Evolutionary conservation across 2,888 invertebrate genomes (phyloP), one percentile per base, ranked within the genome.

Genomic region (Nomada lathburiana): DNA sequence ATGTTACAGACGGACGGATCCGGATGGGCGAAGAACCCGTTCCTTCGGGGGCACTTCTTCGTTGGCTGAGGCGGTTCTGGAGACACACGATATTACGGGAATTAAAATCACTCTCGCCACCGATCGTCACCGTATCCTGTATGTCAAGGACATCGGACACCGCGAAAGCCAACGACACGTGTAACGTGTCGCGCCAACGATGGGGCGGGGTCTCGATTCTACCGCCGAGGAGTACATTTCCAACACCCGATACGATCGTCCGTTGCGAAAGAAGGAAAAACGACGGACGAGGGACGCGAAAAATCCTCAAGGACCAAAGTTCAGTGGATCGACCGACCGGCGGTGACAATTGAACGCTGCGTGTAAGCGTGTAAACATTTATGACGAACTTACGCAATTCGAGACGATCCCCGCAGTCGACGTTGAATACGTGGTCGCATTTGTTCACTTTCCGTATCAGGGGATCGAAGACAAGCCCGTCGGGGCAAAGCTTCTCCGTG

Each of bases 351-450:
- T 16, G 26, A 52, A 53, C 26, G 50, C 10, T 11, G 3, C 16
- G 42, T n/a, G n/a, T n/a, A n/a, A 13, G 29, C n/a, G 13, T 69
- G 55, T 52, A 11, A 20, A n/a, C 13, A 67, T 63, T 64, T 26
- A n/a, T 26, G 2, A 72, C n/a, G 0, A 57, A 69, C 98, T 97
- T 95, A 98, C 98, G 98, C 85, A 98, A 95, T 94, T 98, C 97
- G 68, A 96, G 96, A 93, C 98, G 96, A 93, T 98, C 97, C 70
- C 97, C 98, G 91, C 98, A 98, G 93, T 98, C 98, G 26, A 98
- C 97, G 92, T 98, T 98, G 96, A 98, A 98, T 92, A 98, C 97
- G 92, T 98, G 98, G 94, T 98, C 98, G 92, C 98, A 98, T 93
- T 98, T 98, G 95, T 98, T 98, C 93, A 97, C 95, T 94, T 97